Percentiles rank a stretch among this genome's conserved stretches.
Evolutionary conservation across 2,888 invertebrate species (phyloP).

Genomic region (Phengaris alcon): DNA sequence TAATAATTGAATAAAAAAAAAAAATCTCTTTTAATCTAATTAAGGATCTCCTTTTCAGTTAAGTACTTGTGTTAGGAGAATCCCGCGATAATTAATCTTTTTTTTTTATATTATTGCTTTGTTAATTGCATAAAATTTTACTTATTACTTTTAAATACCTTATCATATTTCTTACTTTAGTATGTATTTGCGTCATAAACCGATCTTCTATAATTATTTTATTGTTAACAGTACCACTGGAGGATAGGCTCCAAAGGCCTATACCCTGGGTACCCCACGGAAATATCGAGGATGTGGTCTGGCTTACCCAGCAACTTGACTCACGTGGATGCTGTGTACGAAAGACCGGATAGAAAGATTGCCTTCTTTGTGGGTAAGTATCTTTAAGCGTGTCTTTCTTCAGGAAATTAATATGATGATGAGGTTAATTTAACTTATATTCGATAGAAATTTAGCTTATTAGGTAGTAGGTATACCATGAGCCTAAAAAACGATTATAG

Average conservation of each 20-base stretch:
- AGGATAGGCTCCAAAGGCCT: slow-evolving; percentile 87
- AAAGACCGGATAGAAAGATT: slow-evolving; percentile 90
- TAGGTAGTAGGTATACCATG: not conserved
- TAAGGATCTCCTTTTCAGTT: too few species aligned
- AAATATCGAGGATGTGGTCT: slow-evolving; percentile 90
- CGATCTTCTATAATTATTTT: slow-evolving; percentile 28
- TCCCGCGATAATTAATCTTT: too few species aligned
- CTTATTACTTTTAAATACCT: not conserved
- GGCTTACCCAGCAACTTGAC: slow-evolving; percentile 87
- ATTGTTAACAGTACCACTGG: slow-evolving; percentile 89
- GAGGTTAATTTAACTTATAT: too few species aligned
- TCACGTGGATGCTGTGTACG: slow-evolving; percentile 96
- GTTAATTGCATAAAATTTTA: not conserved
- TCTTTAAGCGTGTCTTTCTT: slow-evolving; percentile 1
- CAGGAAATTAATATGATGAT: not conserved
- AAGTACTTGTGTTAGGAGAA: too few species aligned
- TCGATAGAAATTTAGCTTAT: not conserved
- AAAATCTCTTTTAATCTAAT: too few species aligned
- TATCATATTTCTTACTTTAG: not conserved
- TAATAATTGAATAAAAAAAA: too few species aligned
- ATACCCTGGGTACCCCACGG: slow-evolving; percentile 87
- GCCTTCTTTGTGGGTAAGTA: slow-evolving; percentile 91
- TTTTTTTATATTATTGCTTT: not conserved
- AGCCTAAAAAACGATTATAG: not conserved
- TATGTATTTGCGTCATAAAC: not conserved